Evolutionary conservation across 37 sponge, comb jelly and placozoan species (phyloP).

Genomic region (Petrosia ficiformis): DNA sequence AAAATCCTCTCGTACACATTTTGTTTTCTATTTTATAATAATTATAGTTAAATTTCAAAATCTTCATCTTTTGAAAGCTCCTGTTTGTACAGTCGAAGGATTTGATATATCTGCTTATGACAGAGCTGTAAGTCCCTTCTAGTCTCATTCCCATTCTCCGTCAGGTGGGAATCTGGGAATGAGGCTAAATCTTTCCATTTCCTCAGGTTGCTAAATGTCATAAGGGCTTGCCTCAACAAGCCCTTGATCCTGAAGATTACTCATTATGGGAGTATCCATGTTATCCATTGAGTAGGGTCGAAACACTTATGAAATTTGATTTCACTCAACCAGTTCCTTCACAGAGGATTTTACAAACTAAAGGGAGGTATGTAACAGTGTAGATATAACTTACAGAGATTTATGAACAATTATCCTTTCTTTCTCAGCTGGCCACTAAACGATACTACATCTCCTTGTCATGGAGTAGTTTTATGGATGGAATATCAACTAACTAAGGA

Average conservation of each 20-base stretch:
- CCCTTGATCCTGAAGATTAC: conserved; percentile 62
- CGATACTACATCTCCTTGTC: conserved; percentile 7
- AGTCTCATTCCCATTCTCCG: not conserved
- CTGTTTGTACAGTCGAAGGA: conserved; percentile 65
- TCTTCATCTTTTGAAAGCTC: conserved; percentile 53
- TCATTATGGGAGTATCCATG: conserved; percentile 85
- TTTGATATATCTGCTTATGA: conserved; percentile 73
- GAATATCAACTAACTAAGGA: conserved; percentile 62
- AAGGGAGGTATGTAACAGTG: conserved; percentile 16
- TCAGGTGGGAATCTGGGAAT: no score
- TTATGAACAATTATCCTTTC: not conserved
- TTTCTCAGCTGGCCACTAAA: not conserved
- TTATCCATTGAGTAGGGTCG: conserved; percentile 35
- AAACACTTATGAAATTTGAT: conserved; percentile 67
- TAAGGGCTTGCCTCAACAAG: not conserved
- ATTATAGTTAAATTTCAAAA: conserved; percentile 64
- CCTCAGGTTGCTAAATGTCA: no score
- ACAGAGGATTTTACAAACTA: not conserved
- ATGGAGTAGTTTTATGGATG: conserved; percentile 85
- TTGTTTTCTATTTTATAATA: not conserved
- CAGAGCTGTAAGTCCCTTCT: conserved; percentile 35
- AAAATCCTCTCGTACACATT: not conserved
- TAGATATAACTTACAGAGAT: not conserved
- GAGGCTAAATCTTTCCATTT: no score
- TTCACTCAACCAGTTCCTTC: conserved; percentile 29